Evolutionary conservation across 2,888 invertebrate species (phyloP), one percentile per base, ranked within the genome.

Genomic region (Plusia festucae): DNA sequence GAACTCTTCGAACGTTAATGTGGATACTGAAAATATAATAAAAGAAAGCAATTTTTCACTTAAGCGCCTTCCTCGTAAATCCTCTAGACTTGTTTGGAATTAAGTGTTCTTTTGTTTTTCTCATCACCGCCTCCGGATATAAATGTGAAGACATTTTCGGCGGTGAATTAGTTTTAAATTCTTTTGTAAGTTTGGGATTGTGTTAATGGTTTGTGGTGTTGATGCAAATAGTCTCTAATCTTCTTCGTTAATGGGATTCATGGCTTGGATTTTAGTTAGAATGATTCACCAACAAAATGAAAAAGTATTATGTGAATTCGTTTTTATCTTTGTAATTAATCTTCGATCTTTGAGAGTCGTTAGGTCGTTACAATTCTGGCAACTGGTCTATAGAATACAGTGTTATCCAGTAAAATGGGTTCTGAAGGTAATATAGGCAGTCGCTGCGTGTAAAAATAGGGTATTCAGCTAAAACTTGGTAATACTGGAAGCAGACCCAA

Each of bases 31-130:
- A 88, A 86, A 88, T 85, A 85, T 86, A 84, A 86, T 90, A 90
- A 90, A 88, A 88, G 85, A 86, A 87, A 88, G 87, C 87, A 88
- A 89, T 91, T 89, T 90, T 88, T 88, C 89, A 88, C 85, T 89
- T 85, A 88, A 86, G 84, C 83, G 80, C 82, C 85, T 75, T 78
- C 82, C 79, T 85, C 89, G 87, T 91, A 90, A 91, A 90, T 90
- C 86, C 86, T 78, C 74, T 80, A 79, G 82, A 88, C 84, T 90
- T 89, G 83, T 82, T 86, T 79, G 83, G 87, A 88, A 90, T 91
- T 91, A 91, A 91, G 88, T 88, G 88, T 86, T 86, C 86, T 87
- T 86, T 87, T 88, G 88, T 84, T 88, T 85, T 86, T 87, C 81
- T 73, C 78, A 76, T 82, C 77, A 78, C 73, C 73, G 78, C 81